phyloP scores from a whole-genome alignment of 2,888 invertebrate species.

The Augiades crinisus region DNA sequence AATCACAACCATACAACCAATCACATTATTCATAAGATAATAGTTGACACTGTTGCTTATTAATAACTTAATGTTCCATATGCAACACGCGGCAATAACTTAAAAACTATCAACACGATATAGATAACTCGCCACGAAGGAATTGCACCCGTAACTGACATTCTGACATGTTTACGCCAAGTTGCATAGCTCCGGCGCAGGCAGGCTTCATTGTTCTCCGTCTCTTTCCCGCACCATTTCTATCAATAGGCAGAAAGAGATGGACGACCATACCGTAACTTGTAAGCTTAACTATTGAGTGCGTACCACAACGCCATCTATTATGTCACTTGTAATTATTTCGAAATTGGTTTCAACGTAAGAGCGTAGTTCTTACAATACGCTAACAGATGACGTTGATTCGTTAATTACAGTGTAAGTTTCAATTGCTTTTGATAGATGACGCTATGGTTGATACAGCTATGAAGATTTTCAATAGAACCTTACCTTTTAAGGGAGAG shows the following conservation, averaged over 20 bases:
- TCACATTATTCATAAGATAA: conserved; percentile 18
- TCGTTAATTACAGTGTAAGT: too few species aligned
- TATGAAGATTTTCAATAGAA: too few species aligned
- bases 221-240: conserved; percentile 41
- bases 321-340: not conserved
- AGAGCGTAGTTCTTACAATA: not conserved
- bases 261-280: conserved; percentile 12
- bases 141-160: conserved; percentile 60
- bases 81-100: conserved; percentile 31
- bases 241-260: conserved; percentile 15
- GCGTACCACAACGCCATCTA: conserved; percentile 9
- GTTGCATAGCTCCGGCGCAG: conserved; percentile 55
- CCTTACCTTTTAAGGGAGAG: too few species aligned
- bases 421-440: too few species aligned
- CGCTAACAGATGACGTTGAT: not conserved
- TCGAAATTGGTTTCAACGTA: not conserved
- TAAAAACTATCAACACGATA: conserved; percentile 30
- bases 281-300: not conserved
- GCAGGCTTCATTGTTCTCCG: conserved; percentile 27
- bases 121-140: conserved; percentile 47
- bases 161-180: conserved; percentile 69
- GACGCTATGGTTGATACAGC: too few species aligned
- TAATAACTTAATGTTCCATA: conserved; percentile 25
- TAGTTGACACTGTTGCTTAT: conserved; percentile 19
- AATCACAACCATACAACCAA: conserved; percentile 8